These are phyloP conservation scores for Bradypodion pumilum DNA, from an alignment of 2,797 vertebrate species.

Conservation along the genomic window DNA sequence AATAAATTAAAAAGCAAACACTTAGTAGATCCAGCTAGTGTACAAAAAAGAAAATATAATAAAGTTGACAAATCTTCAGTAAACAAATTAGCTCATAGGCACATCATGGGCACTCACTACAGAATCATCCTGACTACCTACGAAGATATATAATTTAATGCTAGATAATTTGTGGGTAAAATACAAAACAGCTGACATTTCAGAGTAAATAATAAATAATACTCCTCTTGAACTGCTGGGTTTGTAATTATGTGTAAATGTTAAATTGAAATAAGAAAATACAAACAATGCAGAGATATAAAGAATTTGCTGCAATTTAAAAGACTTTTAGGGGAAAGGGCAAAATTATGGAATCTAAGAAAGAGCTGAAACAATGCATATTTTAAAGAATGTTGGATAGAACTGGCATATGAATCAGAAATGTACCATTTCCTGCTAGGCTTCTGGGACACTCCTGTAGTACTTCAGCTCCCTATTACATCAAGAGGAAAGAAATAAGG, in stretches of 20 bases:
- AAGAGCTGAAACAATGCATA: neutral
- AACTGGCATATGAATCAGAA: neutral
- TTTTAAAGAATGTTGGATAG: neutral
- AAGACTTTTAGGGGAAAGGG: slow-evolving; percentile 53
- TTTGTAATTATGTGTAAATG: slow-evolving; percentile 71
- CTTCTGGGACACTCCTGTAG: neutral
- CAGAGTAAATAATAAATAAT: slow-evolving; percentile 70
- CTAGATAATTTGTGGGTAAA: slow-evolving; percentile 72
- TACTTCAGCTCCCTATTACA: neutral
- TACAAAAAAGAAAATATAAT: slow-evolving; percentile 45
- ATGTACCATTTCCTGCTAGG: neutral
- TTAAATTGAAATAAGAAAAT: slow-evolving; percentile 54
- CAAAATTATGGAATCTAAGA: slow-evolving; percentile 46
- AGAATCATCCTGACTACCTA: slow-evolving; percentile 63
- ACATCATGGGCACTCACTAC: slow-evolving; percentile 46
- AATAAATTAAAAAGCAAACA: slow-evolving; percentile 40
- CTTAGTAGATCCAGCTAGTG: slow-evolving; percentile 32
- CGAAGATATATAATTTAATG: slow-evolving; percentile 72
- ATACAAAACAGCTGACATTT: slow-evolving; percentile 64
- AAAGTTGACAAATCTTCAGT: slow-evolving; percentile 39
- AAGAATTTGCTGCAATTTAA: slow-evolving; percentile 54
- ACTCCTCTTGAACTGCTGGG: slow-evolving; percentile 67
- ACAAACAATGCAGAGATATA: slow-evolving; percentile 47
- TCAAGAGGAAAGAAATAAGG: neutral
- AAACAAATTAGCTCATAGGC: slow-evolving; percentile 64